A percentile compares a stretch with the other conserved stretches of the same genome.
phyloP scores from a whole-genome alignment of 2,888 invertebrate species.

The Hydraecia micacea region DNA sequence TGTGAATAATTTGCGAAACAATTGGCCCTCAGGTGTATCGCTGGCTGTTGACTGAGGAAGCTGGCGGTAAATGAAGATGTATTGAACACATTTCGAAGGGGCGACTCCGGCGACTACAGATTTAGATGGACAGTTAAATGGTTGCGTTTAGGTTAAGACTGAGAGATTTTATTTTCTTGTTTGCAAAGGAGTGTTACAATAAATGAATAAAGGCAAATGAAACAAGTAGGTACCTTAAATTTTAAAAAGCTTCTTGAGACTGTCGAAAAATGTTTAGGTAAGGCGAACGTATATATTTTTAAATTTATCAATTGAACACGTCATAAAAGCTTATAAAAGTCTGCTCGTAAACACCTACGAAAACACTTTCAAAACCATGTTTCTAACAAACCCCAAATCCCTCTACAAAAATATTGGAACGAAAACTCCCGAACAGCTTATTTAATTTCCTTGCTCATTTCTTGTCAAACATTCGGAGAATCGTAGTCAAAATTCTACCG shows the following conservation, averaged over 20 bases:
- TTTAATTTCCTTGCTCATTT: slow-evolving; percentile 52
- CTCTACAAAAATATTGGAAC: slow-evolving; percentile 8
- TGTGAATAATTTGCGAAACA: slow-evolving; percentile 75
- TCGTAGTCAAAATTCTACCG: slow-evolving; percentile 18
- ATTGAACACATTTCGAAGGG: slow-evolving; percentile 61
- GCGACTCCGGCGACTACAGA: slow-evolving; percentile 41
- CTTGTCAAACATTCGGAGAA: slow-evolving; percentile 16
- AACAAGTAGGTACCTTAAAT: not conserved
- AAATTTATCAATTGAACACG: not conserved
- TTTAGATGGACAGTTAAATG: slow-evolving; percentile 47
- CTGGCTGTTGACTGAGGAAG: slow-evolving; percentile 58
- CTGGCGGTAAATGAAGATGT: slow-evolving; percentile 64
- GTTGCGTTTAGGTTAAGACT: slow-evolving; percentile 9
- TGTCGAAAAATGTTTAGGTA: too few species aligned
- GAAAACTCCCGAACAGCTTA: slow-evolving; percentile 35
- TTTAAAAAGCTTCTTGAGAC: not conserved
- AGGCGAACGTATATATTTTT: not conserved
- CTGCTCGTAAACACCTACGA: slow-evolving; percentile 14
- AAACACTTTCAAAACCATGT: slow-evolving; percentile 7
- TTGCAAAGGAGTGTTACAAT: not conserved
- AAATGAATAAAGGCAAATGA: not conserved
- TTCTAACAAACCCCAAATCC: slow-evolving; percentile 21
- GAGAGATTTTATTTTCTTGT: not conserved
- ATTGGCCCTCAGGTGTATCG: slow-evolving; percentile 69
- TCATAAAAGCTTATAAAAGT: slow-evolving; percentile 3